phyloP scores from a whole-genome alignment of 2,797 vertebrate genomes.

The Liparis tanakae region DNA sequence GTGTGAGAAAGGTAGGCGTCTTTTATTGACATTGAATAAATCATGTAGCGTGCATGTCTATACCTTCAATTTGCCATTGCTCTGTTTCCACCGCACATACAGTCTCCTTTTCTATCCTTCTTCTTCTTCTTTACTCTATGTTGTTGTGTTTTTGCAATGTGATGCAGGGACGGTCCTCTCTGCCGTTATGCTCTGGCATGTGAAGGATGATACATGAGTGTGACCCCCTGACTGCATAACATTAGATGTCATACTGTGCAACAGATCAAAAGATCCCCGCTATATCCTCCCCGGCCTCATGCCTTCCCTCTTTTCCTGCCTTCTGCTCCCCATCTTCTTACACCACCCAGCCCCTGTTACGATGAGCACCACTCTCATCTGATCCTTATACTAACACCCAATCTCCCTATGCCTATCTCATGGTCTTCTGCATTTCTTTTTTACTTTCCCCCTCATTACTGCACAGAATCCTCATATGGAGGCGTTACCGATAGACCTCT shows the following conservation, averaged over 20 bases:
- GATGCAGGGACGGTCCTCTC: conserved; percentile 36
- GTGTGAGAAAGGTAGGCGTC: conserved; percentile 93
- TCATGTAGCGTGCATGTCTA: conserved; percentile 40
- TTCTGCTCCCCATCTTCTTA: conserved; percentile 27
- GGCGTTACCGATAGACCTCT: conserved; percentile 88
- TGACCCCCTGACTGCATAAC: conserved; percentile 47
- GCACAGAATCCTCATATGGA: conserved; percentile 74
- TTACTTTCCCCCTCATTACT: conserved; percentile 21
- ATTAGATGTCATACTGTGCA: conserved; percentile 61
- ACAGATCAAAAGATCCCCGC: conserved; percentile 51
- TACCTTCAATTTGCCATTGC: conserved; percentile 20
- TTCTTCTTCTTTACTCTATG: conserved; percentile 19
- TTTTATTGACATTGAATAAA: conserved; percentile 40
- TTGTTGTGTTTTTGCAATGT: conserved; percentile 39
- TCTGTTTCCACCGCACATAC: conserved; percentile 25
- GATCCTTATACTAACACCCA: conserved; percentile 39
- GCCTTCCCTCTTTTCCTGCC: background rate
- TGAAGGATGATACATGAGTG: conserved; percentile 57
- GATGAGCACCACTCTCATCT: conserved; percentile 32
- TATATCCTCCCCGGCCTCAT: conserved; percentile 36
- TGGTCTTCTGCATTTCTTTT: conserved; percentile 31
- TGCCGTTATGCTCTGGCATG: conserved; percentile 36
- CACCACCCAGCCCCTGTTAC: conserved; percentile 27
- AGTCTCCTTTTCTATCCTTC: conserved; percentile 17
- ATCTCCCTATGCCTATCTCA: conserved; percentile 18